Evolutionary conservation across 2,113 vertebrate species (phyloP).

Genomic region (Pedetes capensis): DNA sequence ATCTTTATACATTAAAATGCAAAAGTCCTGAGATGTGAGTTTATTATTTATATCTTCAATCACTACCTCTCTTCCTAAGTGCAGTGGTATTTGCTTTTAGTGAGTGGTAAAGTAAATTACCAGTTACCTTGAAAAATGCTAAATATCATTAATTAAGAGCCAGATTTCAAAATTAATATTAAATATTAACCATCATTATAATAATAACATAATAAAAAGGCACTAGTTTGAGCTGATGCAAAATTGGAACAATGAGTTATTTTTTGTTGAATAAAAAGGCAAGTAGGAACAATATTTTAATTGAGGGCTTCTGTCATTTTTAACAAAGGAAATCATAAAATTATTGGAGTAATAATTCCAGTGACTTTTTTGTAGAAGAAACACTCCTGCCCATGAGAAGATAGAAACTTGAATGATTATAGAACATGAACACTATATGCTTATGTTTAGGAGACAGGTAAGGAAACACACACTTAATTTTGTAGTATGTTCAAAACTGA

Average conservation of each 20-base stretch:
- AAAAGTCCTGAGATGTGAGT: background rate
- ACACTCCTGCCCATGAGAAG: background rate
- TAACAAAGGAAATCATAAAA: conserved; percentile 59
- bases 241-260: conserved; percentile 75
- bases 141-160: conserved; percentile 68
- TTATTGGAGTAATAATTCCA: conserved; percentile 58
- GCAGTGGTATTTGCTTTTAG: background rate
- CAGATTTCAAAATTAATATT: conserved; percentile 59
- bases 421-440: background rate
- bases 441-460: background rate
- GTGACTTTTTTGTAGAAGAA: background rate
- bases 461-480: background rate
- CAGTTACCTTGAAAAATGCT: background rate
- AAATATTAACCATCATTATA: conserved; percentile 71
- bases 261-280: conserved; percentile 54
- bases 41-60: background rate
- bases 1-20: background rate
- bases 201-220: conserved; percentile 64
- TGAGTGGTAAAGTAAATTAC: conserved; percentile 41
- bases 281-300: conserved; percentile 62
- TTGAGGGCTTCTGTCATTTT: conserved; percentile 54
- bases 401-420: background rate
- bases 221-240: conserved; percentile 35
- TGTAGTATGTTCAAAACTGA: background rate
- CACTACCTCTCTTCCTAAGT: background rate